phyloP scores from a whole-genome alignment of 2,888 invertebrate species.

The Trichopria drosophilae region DNA sequence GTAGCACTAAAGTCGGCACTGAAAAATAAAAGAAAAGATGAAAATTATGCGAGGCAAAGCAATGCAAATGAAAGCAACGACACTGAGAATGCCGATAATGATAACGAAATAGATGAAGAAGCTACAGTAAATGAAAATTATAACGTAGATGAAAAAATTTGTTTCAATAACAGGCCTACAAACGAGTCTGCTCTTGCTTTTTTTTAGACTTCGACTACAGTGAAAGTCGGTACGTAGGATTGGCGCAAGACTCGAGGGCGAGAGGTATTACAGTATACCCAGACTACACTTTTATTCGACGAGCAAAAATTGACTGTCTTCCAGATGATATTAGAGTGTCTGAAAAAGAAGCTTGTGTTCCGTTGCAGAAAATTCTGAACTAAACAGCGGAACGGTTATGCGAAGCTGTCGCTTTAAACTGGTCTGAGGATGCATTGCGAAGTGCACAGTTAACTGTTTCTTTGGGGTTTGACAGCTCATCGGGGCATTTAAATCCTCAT shows the following conservation, averaged over 20 bases:
- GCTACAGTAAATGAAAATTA: no score
- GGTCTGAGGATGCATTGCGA: conserved; percentile 6
- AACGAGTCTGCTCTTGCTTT: conserved; percentile 12
- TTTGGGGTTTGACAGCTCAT: conserved; percentile 9
- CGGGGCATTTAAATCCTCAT: conserved; percentile 11
- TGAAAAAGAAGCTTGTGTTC: conserved; percentile 5
- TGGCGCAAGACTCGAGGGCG: neutral
- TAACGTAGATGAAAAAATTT: no score
- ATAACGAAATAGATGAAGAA: no score
- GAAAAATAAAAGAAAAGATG: no score
- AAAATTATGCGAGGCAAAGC: no score
- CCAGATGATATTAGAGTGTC: neutral
- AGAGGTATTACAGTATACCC: conserved; percentile 6
- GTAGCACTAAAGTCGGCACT: no score
- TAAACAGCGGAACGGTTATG: conserved; percentile 12
- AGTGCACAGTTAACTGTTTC: conserved; percentile 1
- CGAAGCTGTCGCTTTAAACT: conserved; percentile 9
- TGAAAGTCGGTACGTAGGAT: neutral
- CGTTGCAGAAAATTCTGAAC: conserved; percentile 10
- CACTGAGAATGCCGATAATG: no score
- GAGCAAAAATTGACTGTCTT: neutral
- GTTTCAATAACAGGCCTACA: conserved; percentile 3
- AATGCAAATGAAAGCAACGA: no score
- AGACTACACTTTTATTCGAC: neutral
- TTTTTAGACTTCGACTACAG: conserved; percentile 6